These are phyloP conservation scores for Hirtodrosophila histrioides DNA, from an alignment of 2,888 invertebrate species.

Conservation along the genomic window DNA sequence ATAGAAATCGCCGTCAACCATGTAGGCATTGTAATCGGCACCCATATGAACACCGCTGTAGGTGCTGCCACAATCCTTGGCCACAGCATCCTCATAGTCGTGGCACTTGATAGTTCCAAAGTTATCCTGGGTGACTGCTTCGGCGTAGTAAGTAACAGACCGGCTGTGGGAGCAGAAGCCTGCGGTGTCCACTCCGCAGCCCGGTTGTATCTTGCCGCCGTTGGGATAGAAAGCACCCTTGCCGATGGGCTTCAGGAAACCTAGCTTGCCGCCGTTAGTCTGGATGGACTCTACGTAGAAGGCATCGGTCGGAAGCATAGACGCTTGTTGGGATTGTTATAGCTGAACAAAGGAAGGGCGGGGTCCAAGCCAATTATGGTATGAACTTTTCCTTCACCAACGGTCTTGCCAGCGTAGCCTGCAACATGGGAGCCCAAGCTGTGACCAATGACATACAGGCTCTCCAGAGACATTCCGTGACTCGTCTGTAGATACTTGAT, in stretches of 20 bases:
- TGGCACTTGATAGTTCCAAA: constrained; percentile 79
- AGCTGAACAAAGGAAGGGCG: constrained; percentile 77
- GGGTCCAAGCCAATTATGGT: constrained; percentile 85
- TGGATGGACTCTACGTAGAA: constrained; percentile 82
- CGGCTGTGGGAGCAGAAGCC: constrained; percentile 84
- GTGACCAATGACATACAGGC: constrained; percentile 86
- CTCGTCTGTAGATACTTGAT: constrained; percentile 84
- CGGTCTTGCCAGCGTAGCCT: constrained; percentile 86
- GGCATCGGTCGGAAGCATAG: constrained; percentile 71
- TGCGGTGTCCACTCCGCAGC: constrained; percentile 84
- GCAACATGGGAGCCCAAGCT: constrained; percentile 87
- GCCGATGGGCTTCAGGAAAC: constrained; percentile 82
- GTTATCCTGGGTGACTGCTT: constrained; percentile 81
- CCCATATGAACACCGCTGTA: constrained; percentile 76
- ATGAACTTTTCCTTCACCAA: constrained; percentile 85
- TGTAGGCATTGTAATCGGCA: constrained; percentile 31
- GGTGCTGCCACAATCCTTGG: constrained; percentile 65
- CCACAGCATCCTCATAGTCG: constrained; percentile 65
- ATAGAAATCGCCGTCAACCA: no score
- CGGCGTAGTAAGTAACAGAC: constrained; percentile 84
- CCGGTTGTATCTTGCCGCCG: constrained; percentile 85
- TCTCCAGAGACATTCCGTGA: constrained; percentile 85
- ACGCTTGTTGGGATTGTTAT: constrained; percentile 66
- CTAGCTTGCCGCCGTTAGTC: constrained; percentile 79
- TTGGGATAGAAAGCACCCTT: constrained; percentile 86